Evolutionary conservation across 2,113 vertebrate species (phyloP), one percentile per base, ranked within the genome.

Genomic region (Rafetus swinhoei): DNA sequence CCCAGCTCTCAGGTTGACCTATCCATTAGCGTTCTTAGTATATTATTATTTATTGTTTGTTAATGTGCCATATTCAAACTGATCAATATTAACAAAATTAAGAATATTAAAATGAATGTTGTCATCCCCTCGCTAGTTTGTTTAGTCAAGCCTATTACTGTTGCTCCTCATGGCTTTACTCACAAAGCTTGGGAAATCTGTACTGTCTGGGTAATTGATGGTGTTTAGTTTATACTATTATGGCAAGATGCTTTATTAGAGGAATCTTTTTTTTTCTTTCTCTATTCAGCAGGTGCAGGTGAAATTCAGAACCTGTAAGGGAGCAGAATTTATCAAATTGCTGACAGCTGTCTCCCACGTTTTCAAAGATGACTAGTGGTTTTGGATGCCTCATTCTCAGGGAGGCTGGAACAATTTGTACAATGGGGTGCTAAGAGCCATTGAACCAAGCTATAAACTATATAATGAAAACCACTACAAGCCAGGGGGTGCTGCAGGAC

Each of bases 51-150:
- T 55, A 18, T 59, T 19, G 60, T 11, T 60, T 27, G n/a, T 62
- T 80, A 53, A 1, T 92, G 91, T 1, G 1, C 82, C 13, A 0
- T 82, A 55, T 87, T 76, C 27, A 85, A 27, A 32, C 56, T 76
- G n/a, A 21, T 35, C 10, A 54, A 1, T 65, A 35, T 45, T 45
- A 89, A 27, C 14, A 39, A 83, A 9, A 0, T 0, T 59, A 57
- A 85, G 19, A 9, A 13, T 83, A 85, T 29, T 45, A 85, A 79
- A n/a, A 82, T 72, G 86, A 35, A 69, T 35, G 0, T 0, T 74
- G 10, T 50, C 54, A 6, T 84, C 83, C 45, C 11, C 59, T 2
- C 32, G 27, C 27, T 62, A 62, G 27, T 62, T 62, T 32, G 60
- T 84, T 80, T 27, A 0, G 1, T 77, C 45, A 74, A 12, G 27